Percentiles rank a stretch among this genome's conserved stretches.
Conservation (phyloP, 2,797 vertebrate species). For the Rhinella marina region DNA sequence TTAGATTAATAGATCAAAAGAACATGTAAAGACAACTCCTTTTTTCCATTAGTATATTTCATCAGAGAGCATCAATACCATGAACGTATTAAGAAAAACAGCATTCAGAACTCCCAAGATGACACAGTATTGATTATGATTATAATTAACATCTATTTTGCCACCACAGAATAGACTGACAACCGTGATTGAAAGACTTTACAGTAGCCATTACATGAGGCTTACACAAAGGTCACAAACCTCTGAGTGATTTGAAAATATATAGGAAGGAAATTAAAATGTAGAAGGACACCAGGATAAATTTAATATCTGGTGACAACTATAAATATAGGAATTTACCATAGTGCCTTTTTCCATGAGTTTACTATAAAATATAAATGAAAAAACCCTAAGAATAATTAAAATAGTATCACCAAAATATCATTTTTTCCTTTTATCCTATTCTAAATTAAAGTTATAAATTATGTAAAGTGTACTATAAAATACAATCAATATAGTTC, state of each 20-base stretch:
- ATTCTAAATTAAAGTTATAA: neutral
- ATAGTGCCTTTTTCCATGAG: neutral
- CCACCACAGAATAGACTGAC: slow-evolving; percentile 12
- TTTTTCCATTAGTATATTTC: slow-evolving; percentile 4
- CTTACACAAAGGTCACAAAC: slow-evolving; percentile 21
- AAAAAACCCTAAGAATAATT: neutral
- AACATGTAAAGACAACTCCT: neutral
- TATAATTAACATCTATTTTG: slow-evolving; percentile 33
- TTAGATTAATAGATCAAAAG: neutral
- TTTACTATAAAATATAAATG: neutral
- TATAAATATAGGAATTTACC: neutral
- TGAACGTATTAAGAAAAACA: slow-evolving; percentile 11
- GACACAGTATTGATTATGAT: slow-evolving; percentile 29
- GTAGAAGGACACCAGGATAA: slow-evolving; percentile 9
- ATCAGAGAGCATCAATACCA: neutral
- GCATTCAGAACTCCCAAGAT: neutral
- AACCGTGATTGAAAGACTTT: slow-evolving; percentile 17
- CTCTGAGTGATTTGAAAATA: neutral
- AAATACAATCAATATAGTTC: too few relatives aligned
- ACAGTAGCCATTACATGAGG: neutral
- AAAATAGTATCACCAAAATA: neutral
- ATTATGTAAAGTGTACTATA: neutral
- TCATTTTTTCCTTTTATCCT: neutral
- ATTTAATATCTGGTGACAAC: neutral
- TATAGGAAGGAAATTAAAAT: neutral